These are phyloP conservation scores for Chaunax sp. DNA, from an alignment of 2,797 vertebrate genomes.

Conservation along the genomic window DNA sequence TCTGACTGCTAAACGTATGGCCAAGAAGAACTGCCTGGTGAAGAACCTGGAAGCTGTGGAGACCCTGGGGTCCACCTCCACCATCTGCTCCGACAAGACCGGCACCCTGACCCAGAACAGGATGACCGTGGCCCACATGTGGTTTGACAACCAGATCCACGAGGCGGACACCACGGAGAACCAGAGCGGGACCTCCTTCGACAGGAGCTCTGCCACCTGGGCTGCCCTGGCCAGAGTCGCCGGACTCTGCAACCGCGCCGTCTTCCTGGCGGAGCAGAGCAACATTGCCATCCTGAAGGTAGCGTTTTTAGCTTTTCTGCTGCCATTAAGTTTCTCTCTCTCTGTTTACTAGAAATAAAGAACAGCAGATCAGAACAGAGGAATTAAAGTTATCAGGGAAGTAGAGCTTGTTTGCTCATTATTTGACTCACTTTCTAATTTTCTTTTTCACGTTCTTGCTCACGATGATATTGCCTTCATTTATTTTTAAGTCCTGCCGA, in stretches of 20 bases:
- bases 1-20: constrained; percentile 97
- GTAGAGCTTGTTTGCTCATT: too few relatives aligned
- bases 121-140: constrained; percentile 95
- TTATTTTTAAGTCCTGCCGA: not conserved
- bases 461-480: not conserved
- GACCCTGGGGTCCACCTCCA: constrained; percentile 94
- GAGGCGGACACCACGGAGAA: constrained; percentile 94
- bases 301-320: too few relatives aligned
- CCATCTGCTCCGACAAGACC: constrained; percentile 94
- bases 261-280: constrained; percentile 94
- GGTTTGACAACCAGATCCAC: constrained; percentile 95
- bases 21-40: constrained; percentile 96
- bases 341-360: too few relatives aligned
- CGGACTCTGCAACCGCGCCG: constrained; percentile 94
- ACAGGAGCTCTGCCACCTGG: constrained; percentile 94
- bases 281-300: constrained; percentile 91
- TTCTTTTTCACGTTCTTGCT: constrained; percentile 13
- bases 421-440: constrained; percentile 31
- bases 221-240: constrained; percentile 88
- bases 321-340: too few relatives aligned
- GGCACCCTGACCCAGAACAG: constrained; percentile 94
- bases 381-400: not conserved
- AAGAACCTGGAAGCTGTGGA: constrained; percentile 97
- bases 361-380: too few relatives aligned
- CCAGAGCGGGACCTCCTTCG: constrained; percentile 94